Evolutionary conservation across 1,140 invertebrate species (phyloP).

Genomic region (Sesamia nonagrioides): DNA sequence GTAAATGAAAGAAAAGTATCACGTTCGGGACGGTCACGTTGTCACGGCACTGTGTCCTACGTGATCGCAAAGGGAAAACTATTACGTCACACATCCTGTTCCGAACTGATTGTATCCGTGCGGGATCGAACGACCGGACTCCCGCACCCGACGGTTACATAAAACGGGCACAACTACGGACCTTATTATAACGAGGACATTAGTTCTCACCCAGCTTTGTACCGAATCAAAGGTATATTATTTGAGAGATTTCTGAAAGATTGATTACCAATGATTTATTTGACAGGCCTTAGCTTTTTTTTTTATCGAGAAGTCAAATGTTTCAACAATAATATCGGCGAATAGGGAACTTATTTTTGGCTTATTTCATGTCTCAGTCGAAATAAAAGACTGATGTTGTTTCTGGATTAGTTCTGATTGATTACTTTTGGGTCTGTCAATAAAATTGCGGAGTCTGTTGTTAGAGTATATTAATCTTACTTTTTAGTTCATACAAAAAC

Average conservation of each 20-base stretch:
- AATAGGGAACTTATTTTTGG: neutral
- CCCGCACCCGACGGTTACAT: neutral
- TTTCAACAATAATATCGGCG: neutral
- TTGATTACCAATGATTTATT: conserved; percentile 22
- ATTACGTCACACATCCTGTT: conserved; percentile 26
- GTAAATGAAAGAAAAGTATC: conserved; percentile 15
- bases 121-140: conserved; percentile 11
- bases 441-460: too few species aligned
- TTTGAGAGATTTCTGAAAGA: conserved; percentile 16
- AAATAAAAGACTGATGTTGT: neutral
- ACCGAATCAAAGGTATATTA: neutral
- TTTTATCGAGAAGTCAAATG: neutral
- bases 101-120: conserved; percentile 16
- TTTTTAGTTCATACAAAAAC: too few species aligned
- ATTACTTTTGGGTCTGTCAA: too few species aligned
- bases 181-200: conserved; percentile 12
- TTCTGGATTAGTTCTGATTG: neutral
- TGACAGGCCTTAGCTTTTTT: neutral
- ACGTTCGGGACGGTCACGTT: conserved; percentile 14
- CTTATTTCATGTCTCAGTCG: neutral
- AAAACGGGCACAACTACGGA: conserved; percentile 12
- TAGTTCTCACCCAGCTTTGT: conserved; percentile 19
- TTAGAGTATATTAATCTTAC: too few species aligned
- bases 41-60: conserved; percentile 13
- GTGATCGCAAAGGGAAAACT: conserved; percentile 29